Percentiles rank a stretch among this genome's conserved stretches.
Conservation (phyloP, 2,888 invertebrate species). For the Drosophila gaucha region DNA sequence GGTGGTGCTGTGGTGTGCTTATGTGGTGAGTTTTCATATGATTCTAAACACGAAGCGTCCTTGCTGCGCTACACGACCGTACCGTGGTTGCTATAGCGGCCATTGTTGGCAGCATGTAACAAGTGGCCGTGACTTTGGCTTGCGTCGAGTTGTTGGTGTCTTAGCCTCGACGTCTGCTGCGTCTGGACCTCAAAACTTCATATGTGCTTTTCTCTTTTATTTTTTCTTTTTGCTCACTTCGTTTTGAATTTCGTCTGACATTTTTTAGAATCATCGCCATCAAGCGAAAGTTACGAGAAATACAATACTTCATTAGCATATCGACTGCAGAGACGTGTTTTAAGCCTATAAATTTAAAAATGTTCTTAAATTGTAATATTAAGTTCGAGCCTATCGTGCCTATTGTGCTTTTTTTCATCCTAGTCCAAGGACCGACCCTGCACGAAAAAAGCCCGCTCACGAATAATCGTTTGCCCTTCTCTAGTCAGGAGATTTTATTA, state of each 20-base stretch:
- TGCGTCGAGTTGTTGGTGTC: conserved; percentile 28
- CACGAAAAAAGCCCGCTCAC: neutral
- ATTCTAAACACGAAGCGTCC: conserved; percentile 42
- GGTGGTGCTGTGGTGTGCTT: neutral
- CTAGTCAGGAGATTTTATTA: neutral
- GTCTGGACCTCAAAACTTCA: neutral
- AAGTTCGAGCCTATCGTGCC: neutral
- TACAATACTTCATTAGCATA: neutral
- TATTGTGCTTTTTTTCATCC: neutral
- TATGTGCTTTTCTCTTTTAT: neutral
- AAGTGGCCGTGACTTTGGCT: conserved; percentile 60
- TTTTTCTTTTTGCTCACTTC: neutral
- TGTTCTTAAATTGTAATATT: too few species aligned
- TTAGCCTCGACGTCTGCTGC: conserved; percentile 3
- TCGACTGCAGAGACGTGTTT: neutral
- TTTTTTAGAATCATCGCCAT: too few species aligned
- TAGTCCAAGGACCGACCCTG: too few species aligned
- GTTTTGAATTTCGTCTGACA: too few species aligned
- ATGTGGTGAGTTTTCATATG: conserved; percentile 48
- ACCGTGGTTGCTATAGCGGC: conserved; percentile 10
- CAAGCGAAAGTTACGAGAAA: too few species aligned
- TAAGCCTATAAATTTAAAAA: neutral
- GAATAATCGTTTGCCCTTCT: neutral
- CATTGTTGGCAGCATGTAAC: conserved; percentile 54
- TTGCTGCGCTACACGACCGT: conserved; percentile 7